A percentile compares a stretch with the other conserved stretches of the same genome.
phyloP scores from a whole-genome alignment of 2,113 vertebrate species.

The Mugil cephalus region DNA sequence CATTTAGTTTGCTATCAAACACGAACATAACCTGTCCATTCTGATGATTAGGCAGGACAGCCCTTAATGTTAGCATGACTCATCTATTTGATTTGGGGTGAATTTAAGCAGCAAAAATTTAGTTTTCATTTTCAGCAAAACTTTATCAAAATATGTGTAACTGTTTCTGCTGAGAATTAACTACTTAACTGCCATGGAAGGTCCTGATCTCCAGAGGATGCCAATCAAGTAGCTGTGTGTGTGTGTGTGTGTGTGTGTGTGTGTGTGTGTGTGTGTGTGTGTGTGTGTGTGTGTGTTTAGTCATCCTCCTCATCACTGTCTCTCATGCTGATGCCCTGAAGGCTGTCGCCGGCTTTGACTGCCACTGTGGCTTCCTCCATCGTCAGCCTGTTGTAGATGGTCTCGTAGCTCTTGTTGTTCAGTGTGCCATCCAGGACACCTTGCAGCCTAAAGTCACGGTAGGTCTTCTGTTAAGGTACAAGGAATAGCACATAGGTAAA shows the following conservation, averaged over 20 bases:
- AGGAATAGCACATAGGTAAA: not conserved
- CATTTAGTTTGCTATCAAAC: no score
- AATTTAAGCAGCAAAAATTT: no score
- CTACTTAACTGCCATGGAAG: not conserved
- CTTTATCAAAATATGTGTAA: no score
- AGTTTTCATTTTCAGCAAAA: no score
- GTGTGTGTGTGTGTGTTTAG: slow-evolving; percentile 63
- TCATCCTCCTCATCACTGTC: slow-evolving; percentile 96
- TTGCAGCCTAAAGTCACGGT: slow-evolving; percentile 95
- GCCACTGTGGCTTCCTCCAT: slow-evolving; percentile 93
- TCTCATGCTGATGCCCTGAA: slow-evolving; percentile 95
- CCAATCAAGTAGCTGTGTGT: slow-evolving; percentile 1
- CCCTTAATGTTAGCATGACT: no score
- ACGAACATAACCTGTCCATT: no score
- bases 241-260: not conserved
- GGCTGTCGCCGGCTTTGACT: slow-evolving; percentile 88
- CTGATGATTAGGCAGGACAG: no score
- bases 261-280: not conserved
- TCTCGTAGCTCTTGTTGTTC: slow-evolving; percentile 94
- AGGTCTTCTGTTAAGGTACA: slow-evolving; percentile 88
- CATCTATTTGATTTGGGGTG: no score
- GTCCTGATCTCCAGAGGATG: slow-evolving; percentile 13
- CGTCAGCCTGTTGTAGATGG: slow-evolving; percentile 90
- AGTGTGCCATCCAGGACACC: slow-evolving; percentile 92
- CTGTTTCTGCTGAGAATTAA: not conserved